Evolutionary conservation across 1,140 invertebrate species (phyloP), one percentile per base, ranked within the genome.

Genomic region (Harlomillsia oculata): DNA sequence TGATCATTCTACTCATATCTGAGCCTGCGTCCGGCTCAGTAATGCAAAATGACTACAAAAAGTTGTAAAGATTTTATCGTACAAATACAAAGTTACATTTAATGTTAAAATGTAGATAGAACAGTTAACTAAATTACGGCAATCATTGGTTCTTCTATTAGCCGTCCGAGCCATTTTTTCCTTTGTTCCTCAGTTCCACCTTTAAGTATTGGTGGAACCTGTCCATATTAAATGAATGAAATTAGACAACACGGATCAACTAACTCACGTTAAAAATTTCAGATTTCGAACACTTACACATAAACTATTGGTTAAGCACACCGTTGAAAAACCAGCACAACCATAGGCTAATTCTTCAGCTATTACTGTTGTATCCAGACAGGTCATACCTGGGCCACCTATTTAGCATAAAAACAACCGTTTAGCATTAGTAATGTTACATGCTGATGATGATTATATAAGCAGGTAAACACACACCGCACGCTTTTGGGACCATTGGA

Each of bases 151-250:
- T 94, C 89, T 37, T 89, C 87, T 28, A 85, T 72, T 41, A 92
- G 73, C 59, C 89, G 77, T 26, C 88, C 88, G 4, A 97, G 76
- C 72, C 93, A 97, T 71, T 95, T 92, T 69, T 92, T 92, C 70
- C 95, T 84, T 67, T 95, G 89, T 67, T 83, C 85, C 57, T 88
- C 80, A 68, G 78, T 91, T 29, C 90, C 93, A 63, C 82, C 82
- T 41, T 91, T 67, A 39, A 93, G 78, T 1, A 96, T 78, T 9
- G 92, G 91, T 32, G 82, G 82, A 88, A 89, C 84, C 86, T 91
- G 64, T n/a, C n/a, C 70, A 75, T 77, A 77, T 62, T n/a, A n/a
- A n/a, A n/a, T n/a, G n/a, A n/a, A n/a, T n/a, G n/a, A n/a, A n/a
- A n/a, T n/a, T n/a, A n/a, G n/a, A n/a, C n/a, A n/a, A n/a, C n/a